Conservation (phyloP, 2,797 vertebrate genomes). For the Hemitrygon akajei region DNA sequence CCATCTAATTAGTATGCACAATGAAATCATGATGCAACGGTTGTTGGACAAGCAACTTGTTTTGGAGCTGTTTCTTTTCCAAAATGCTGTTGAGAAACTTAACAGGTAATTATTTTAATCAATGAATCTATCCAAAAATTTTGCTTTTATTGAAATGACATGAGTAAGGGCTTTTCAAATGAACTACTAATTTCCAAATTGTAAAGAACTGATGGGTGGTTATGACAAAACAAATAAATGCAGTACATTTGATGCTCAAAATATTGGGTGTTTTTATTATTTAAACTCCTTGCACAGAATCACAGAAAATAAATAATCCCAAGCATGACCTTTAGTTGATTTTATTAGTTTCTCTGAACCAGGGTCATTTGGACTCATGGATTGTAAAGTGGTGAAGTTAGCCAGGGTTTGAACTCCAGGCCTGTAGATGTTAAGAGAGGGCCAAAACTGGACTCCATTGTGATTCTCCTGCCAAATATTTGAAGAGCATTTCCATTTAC, state of each 20-base stretch:
- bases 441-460: not conserved
- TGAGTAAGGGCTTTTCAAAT: not conserved
- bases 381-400: not conserved
- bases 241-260: not conserved
- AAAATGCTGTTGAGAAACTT: conserved; percentile 64
- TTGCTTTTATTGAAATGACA: not conserved
- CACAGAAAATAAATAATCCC: not conserved
- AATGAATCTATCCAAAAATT: not conserved
- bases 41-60: conserved; percentile 69
- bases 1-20: conserved; percentile 69
- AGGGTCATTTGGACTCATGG: not conserved
- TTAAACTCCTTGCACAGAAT: not conserved
- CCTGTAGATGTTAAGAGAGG: not conserved
- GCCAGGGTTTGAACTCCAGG: not conserved
- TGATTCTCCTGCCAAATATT: not conserved
- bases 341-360: not conserved
- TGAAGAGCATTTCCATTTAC: not conserved
- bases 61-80: conserved; percentile 70
- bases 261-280: not conserved
- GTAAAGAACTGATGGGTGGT: not conserved
- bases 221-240: not conserved
- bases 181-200: conserved; percentile 16
- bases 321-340: not conserved
- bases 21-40: conserved; percentile 67
- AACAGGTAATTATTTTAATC: conserved; percentile 51